A percentile compares a stretch with the other conserved stretches of the same genome.
Conservation (phyloP, 2,888 invertebrate genomes). For the Venusia cambrica region DNA sequence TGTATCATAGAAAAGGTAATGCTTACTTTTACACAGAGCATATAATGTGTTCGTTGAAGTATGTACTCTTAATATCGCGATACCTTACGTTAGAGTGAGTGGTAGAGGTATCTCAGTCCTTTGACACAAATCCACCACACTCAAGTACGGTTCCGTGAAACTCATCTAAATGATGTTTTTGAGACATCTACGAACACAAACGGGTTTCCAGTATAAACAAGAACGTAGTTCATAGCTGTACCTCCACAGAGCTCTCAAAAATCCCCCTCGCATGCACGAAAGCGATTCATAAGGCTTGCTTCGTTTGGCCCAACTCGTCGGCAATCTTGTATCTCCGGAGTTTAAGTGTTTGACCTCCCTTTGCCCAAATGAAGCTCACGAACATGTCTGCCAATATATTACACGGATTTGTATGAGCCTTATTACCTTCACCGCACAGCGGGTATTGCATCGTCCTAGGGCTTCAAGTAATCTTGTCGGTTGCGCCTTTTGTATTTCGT, state of each 20-base stretch:
- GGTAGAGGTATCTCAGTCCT: no score
- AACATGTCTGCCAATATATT: conserved; percentile 52
- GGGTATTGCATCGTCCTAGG: conserved; percentile 36
- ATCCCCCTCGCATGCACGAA: conserved; percentile 58
- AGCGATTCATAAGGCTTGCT: conserved; percentile 70
- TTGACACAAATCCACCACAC: no score
- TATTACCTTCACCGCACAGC: conserved; percentile 42
- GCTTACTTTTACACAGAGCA: no score
- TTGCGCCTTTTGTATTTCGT: conserved; percentile 69
- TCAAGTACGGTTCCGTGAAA: conserved; percentile 14
- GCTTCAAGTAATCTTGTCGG: conserved; percentile 43
- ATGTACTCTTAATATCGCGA: no score
- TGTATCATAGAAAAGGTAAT: conserved; percentile 7
- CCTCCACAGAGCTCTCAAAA: conserved; percentile 45
- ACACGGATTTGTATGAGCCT: conserved; percentile 40
- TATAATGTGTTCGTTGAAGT: no score
- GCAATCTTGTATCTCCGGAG: conserved; percentile 73
- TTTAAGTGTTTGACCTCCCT: conserved; percentile 75
- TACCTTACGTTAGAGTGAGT: no score
- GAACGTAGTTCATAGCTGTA: conserved; percentile 41
- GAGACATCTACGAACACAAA: conserved; percentile 17
- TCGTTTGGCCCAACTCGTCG: conserved; percentile 70
- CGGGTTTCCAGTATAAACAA: conserved; percentile 30
- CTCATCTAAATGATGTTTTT: conserved; percentile 5
- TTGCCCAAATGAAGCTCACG: conserved; percentile 72